phyloP scores from a whole-genome alignment of 2,888 invertebrate species.

The Scrobipalpa costella region DNA sequence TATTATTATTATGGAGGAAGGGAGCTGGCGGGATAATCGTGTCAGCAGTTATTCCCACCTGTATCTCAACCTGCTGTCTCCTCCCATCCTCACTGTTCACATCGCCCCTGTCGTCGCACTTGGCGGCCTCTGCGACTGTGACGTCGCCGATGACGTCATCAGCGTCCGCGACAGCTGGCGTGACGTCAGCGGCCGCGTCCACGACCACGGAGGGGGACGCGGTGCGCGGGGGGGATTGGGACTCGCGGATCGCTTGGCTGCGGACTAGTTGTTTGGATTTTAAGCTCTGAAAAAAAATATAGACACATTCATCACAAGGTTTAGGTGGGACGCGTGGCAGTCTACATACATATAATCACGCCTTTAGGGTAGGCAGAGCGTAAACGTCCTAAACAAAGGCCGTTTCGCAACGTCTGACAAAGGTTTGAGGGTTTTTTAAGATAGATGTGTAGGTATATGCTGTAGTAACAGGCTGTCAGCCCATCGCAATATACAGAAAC shows the following conservation, averaged over 20 bases:
- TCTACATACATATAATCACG: too few relatives aligned
- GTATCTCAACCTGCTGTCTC: constrained; percentile 70
- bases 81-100: constrained; percentile 38
- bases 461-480: too few relatives aligned
- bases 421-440: too few relatives aligned
- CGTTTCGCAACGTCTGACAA: too few relatives aligned
- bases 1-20: too few relatives aligned
- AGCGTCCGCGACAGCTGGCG: constrained; percentile 44
- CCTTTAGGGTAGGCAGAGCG: too few relatives aligned
- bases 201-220: constrained; percentile 49
- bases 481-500: too few relatives aligned
- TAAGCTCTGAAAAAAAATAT: constrained; percentile 66
- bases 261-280: constrained; percentile 92
- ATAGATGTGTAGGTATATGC: too few relatives aligned
- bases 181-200: background rate
- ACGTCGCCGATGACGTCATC: constrained; percentile 38
- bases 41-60: constrained; percentile 57
- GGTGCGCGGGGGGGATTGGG: constrained; percentile 84
- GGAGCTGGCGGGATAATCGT: too few relatives aligned
- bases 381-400: too few relatives aligned
- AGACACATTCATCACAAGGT: too few relatives aligned
- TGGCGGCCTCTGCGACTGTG: constrained; percentile 31
- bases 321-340: too few relatives aligned
- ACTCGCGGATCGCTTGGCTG: constrained; percentile 94
- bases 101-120: constrained; percentile 34